Evolutionary conservation across 2,113 vertebrate species (phyloP), one percentile per base, ranked within the genome.

Genomic region (Pollachius pollachius): DNA sequence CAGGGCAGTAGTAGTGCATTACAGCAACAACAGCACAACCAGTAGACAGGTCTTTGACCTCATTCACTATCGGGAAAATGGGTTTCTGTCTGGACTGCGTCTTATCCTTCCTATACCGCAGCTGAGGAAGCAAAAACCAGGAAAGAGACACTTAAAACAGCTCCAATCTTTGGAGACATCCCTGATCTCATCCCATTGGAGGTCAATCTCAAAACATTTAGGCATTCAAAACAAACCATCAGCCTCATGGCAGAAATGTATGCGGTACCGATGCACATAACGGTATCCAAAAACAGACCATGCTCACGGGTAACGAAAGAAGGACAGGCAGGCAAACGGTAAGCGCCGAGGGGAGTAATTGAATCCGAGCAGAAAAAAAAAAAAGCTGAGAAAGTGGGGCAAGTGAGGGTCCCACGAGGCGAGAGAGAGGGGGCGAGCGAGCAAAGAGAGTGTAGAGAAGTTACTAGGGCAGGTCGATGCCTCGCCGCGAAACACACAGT

Each of bases 41-140:
- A 18, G 83, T 95, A 30, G 94, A 94, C 65, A 96, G 87, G 83
- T 97, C 94, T 87, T 94, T 93, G 67, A 95, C 81, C 71, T 90
- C 88, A 13, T 90, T 93, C 78, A 97, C 93, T 0, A 84, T 75
- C 0, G 95, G 94, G 74, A 97, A 96, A 58, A 91, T 78, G 4
- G 94, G 94, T 5, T 93, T 92, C 8, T 94, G 88, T 65, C 91
- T 94, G 75, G 93, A 92, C 66, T 90, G 87, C 0, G 90, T 90
- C 27, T 95, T 95, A 75, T 97, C 95, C 83, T 96, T 97, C 71
- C 94, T 93, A 85, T 96, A 97, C 18, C 95, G 94, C 61, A 95
- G 94, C 95, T 96, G 86, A 13, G 76, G 57, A 72, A 68, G 27
- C 75, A 68, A 52, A 52, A 72, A 19, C 1, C 25, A 71, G 72